Percentiles rank a stretch among this genome's conserved stretches.
Evolutionary conservation across 2,113 vertebrate genomes (phyloP).

Genomic region (Ameiurus melas): DNA sequence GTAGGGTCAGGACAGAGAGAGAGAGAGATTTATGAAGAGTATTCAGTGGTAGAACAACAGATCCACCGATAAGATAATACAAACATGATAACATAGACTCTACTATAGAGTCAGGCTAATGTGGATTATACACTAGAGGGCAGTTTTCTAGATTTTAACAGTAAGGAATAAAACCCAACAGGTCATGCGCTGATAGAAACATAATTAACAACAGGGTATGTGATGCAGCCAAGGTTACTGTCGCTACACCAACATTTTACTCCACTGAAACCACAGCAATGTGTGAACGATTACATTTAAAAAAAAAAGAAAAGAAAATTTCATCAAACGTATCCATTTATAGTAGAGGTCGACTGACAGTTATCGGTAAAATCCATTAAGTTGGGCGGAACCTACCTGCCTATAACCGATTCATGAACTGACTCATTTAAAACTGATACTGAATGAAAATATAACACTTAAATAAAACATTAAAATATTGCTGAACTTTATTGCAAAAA

Average conservation of each 20-base stretch:
- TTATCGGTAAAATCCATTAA: too few relatives aligned
- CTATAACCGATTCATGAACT: too few relatives aligned
- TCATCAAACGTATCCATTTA: neutral
- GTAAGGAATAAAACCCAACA: neutral
- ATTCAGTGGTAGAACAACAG: neutral
- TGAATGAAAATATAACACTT: too few relatives aligned
- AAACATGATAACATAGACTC: too few relatives aligned
- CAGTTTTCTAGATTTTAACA: neutral
- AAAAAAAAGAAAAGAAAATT: neutral
- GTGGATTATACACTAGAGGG: neutral
- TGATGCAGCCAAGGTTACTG: neutral
- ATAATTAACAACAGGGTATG: neutral
- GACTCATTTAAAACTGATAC: too few relatives aligned
- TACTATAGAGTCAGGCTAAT: neutral
- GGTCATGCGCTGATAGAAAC: neutral
- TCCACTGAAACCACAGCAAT: neutral
- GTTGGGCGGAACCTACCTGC: too few relatives aligned
- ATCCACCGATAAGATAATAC: neutral
- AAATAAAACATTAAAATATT: too few relatives aligned
- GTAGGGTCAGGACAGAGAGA: neutral
- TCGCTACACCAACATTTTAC: neutral
- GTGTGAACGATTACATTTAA: too few relatives aligned
- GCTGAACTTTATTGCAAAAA: too few relatives aligned
- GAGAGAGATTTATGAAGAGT: neutral
- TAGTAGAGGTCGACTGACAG: too few relatives aligned